Base-by-base conservation (phyloP, 1,140 invertebrate genomes). In the Leucophenga varia region DNA sequence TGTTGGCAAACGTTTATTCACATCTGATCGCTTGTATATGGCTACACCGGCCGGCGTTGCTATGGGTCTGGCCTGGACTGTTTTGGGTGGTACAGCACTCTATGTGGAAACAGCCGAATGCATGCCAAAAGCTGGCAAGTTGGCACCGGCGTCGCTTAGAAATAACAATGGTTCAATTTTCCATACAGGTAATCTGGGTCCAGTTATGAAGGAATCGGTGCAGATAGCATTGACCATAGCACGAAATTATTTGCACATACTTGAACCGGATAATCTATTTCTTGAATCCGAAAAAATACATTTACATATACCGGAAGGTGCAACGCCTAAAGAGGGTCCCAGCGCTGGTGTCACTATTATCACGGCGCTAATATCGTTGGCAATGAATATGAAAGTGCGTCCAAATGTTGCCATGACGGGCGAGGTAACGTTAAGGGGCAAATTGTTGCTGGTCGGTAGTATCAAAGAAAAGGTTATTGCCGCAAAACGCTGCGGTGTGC, bases 401-500 rank as follows among this genome's bases (percentile, higher is more conserved):
- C 83, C 91, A 59, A 82, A 95, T 73, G 70, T 95, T 13, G 94
- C 96, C n/a, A 98, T 98, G 95, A 98, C 95, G 6, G 95, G 95
- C 1, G 96, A 98, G 79, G 79, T 98, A 1, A 95, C 93, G 20
- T 80, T 98, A 1, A 97, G 89, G 16, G 95, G 94, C 1, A 95
- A 94, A 75, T 85, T 98, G 36, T 78, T 98, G 20, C 93, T 95
- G 13, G 95, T 98, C 32, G 96, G 96, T 20, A 95, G 95, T 18
- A 97, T 98, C 55, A 97, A 97, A 77, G 96, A 98, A 78, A 98
- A 97, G 79, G 88, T 85, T 16, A 95, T 97, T 56, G 93, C 93
- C 86, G 93, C 94, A 0, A 95, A 95, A 78, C 79, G 95, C 57
- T 88, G 88, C 3, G 91, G 91, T 14, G 90, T 98, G 0, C 87